These are phyloP conservation scores for Anagrus nilaparvatae DNA, from an alignment of 1,140 invertebrate species.

Conservation along the genomic window DNA sequence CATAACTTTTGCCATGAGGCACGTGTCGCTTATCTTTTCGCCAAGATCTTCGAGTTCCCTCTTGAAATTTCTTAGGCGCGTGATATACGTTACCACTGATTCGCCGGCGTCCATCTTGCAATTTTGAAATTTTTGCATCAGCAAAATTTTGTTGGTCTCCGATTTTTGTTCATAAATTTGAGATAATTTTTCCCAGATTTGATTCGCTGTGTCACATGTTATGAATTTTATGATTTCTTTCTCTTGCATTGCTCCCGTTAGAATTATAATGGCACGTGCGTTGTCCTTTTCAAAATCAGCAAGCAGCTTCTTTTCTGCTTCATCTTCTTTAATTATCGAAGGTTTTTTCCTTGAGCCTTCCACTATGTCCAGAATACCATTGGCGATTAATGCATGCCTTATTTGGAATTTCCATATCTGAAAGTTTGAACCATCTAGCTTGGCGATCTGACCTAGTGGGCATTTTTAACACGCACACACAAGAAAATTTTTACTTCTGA, in stretches of 20 bases:
- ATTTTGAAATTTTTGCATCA: neutral
- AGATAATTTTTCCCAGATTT: neutral
- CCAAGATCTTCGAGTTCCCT: no score
- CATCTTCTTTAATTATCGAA: neutral
- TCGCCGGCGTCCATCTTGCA: neutral
- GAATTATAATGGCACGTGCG: neutral
- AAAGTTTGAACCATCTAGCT: no score
- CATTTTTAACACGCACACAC: no score
- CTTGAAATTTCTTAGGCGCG: no score
- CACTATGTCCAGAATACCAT: no score
- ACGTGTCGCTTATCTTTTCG: neutral
- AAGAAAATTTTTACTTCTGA: no score
- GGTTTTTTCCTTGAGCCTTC: neutral
- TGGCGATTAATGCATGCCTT: no score
- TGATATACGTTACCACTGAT: neutral
- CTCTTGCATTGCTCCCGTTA: neutral
- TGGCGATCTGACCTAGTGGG: no score
- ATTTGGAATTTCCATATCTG: no score
- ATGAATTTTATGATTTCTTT: neutral
- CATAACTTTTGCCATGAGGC: neutral
- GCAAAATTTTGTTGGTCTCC: neutral
- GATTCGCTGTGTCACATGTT: neutral
- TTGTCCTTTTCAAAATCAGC: no score
- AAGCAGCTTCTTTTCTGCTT: neutral
- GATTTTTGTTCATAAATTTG: constrained; percentile 1